Evolutionary conservation across 2,888 invertebrate species (phyloP).

Genomic region (Barypeithes pellucidus): DNA sequence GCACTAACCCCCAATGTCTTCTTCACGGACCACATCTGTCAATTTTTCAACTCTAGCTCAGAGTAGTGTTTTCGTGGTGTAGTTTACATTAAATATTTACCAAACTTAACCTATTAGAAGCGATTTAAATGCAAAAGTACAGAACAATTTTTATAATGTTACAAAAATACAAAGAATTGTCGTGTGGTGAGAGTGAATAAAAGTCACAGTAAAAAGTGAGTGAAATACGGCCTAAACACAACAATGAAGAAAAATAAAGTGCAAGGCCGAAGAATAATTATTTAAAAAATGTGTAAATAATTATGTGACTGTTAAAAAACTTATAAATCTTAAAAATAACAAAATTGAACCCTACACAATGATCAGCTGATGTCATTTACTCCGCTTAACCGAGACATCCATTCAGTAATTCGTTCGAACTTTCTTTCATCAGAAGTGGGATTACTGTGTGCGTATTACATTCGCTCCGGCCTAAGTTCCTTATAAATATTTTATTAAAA

Average conservation of each 20-base stretch:
- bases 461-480: neutral
- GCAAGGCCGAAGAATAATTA: neutral
- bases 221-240: neutral
- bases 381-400: neutral
- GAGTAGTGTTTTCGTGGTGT: constrained; percentile 61
- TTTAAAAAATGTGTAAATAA: neutral
- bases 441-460: neutral
- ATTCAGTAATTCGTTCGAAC: neutral
- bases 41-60: constrained; percentile 68
- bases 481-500: constrained; percentile 27
- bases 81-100: constrained; percentile 60
- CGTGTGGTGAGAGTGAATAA: constrained; percentile 12
- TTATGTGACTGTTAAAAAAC: neutral
- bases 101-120: constrained; percentile 14
- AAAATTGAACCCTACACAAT: constrained; percentile 10
- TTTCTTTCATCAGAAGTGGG: constrained; percentile 12
- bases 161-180: constrained; percentile 1
- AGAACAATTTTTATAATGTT: constrained; percentile 14
- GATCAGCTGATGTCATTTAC: constrained; percentile 3
- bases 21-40: constrained; percentile 70
- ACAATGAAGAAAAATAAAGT: neutral
- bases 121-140: neutral
- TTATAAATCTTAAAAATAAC: neutral
- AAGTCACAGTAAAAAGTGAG: neutral
- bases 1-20: constrained; percentile 60